Percentiles rank a stretch among this genome's conserved stretches.
Evolutionary conservation across 37 sponge, comb jelly and placozoan genomes (phyloP).

Genomic region (Petrosia ficiformis): DNA sequence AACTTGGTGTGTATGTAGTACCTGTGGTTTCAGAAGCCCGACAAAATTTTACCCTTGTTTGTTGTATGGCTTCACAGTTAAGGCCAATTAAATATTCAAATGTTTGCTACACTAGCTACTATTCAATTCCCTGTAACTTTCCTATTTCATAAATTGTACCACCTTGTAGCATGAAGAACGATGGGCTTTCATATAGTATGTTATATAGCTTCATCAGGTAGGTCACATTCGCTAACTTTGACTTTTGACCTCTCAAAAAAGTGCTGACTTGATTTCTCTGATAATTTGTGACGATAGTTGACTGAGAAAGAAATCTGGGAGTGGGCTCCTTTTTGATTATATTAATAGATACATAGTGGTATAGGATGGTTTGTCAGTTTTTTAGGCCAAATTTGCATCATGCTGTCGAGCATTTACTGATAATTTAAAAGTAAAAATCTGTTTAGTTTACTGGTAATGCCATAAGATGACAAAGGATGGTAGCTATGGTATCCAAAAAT

Average conservation of each 20-base stretch:
- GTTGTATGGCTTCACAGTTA: not conserved
- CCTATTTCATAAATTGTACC: not conserved
- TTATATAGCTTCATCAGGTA: not conserved
- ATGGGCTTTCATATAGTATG: not conserved
- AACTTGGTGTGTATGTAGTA: not conserved
- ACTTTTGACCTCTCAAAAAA: not conserved
- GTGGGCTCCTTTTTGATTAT: not conserved
- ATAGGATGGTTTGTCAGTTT: too few relatives aligned
- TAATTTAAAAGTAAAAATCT: not conserved
- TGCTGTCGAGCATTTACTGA: conserved; percentile 6
- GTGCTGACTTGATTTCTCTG: not conserved
- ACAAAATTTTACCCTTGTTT: too few relatives aligned
- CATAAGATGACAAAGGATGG: conserved; percentile 8
- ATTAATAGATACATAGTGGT: too few relatives aligned
- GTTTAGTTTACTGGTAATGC: conserved; percentile 11
- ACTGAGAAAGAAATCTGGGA: not conserved
- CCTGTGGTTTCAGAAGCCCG: too few relatives aligned
- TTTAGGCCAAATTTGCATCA: too few relatives aligned
- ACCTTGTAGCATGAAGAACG: not conserved
- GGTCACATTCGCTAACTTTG: not conserved
- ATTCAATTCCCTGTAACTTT: not conserved
- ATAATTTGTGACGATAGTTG: too few relatives aligned
- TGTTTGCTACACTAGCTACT: not conserved
- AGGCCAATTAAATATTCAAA: not conserved
- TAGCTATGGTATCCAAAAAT: too few relatives aligned